Conservation (phyloP, 2,888 invertebrate genomes). For the Arge pagana region DNA sequence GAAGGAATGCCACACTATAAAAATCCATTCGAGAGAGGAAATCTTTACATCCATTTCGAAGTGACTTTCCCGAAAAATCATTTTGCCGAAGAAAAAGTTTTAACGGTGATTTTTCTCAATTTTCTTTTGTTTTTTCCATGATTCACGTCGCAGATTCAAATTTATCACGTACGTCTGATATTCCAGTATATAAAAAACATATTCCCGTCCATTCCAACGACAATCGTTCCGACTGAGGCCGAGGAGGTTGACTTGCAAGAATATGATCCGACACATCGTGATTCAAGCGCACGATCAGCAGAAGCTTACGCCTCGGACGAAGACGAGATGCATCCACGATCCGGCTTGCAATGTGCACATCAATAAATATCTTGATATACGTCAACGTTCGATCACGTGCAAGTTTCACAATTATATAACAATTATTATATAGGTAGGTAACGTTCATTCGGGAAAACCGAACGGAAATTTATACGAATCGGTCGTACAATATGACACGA, state of each 20-base stretch:
- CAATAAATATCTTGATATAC: too few relatives aligned
- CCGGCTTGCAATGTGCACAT: conserved; percentile 79
- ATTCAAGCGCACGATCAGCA: conserved; percentile 59
- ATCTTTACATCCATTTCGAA: conserved; percentile 84
- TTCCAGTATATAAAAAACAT: conserved; percentile 6
- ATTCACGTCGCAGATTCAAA: not conserved
- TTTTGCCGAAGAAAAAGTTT: conserved; percentile 64
- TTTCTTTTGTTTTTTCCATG: too few relatives aligned
- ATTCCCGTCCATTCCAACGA: conserved; percentile 69
- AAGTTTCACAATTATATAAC: too few relatives aligned
- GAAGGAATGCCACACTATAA: conserved; percentile 92
- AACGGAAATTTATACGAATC: too few relatives aligned
- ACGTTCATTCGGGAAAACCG: too few relatives aligned
- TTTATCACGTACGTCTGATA: not conserved
- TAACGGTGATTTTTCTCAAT: conserved; percentile 54
- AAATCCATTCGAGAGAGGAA: conserved; percentile 85
- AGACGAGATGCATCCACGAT: conserved; percentile 63
- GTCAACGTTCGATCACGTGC: too few relatives aligned
- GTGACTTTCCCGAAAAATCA: conserved; percentile 83
- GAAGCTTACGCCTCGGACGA: conserved; percentile 76
- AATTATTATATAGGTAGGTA: too few relatives aligned
- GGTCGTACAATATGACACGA: too few relatives aligned
- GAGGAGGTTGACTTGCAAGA: conserved; percentile 86
- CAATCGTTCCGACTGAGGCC: conserved; percentile 76
- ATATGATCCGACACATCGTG: conserved; percentile 66